Evolutionary conservation across 2,113 vertebrate species (phyloP).

Genomic region (Athene noctua): DNA sequence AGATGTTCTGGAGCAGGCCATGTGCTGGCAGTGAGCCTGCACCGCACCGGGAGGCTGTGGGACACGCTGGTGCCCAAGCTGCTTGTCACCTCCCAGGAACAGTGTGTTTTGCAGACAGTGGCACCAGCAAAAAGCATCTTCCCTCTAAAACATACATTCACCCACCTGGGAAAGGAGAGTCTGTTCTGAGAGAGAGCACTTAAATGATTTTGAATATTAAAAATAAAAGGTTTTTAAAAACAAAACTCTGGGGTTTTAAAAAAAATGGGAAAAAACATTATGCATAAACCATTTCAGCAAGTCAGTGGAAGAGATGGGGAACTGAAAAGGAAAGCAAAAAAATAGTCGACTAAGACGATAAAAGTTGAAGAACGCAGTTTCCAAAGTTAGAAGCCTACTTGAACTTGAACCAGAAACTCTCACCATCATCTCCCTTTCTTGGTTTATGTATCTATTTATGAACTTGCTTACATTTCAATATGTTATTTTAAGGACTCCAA

Average conservation of each 20-base stretch:
- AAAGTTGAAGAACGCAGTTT: not conserved
- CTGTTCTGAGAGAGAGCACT: not conserved
- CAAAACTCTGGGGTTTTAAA: not conserved
- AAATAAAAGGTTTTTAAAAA: not conserved
- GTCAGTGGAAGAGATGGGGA: not conserved
- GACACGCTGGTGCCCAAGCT: not conserved
- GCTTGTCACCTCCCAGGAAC: not conserved
- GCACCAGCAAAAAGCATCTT: not conserved
- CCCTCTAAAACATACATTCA: not conserved
- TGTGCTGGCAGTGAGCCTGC: not conserved
- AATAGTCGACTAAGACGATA: accelerated
- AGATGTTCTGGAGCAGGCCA: not conserved
- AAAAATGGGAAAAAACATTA: not conserved
- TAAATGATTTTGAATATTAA: not conserved
- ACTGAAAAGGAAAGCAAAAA: not conserved
- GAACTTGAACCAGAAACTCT: not conserved
- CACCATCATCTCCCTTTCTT: not conserved
- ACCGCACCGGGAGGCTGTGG: not conserved
- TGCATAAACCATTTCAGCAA: not conserved
- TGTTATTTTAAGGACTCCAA: not conserved
- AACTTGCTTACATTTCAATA: not conserved
- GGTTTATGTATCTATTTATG: not conserved
- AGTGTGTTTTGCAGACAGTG: accelerated
- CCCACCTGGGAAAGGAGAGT: not conserved
- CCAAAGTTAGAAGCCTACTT: not conserved